Evolutionary conservation across 2,797 vertebrate genomes (phyloP).

Genomic region (Hypotaenidia okinawae): DNA sequence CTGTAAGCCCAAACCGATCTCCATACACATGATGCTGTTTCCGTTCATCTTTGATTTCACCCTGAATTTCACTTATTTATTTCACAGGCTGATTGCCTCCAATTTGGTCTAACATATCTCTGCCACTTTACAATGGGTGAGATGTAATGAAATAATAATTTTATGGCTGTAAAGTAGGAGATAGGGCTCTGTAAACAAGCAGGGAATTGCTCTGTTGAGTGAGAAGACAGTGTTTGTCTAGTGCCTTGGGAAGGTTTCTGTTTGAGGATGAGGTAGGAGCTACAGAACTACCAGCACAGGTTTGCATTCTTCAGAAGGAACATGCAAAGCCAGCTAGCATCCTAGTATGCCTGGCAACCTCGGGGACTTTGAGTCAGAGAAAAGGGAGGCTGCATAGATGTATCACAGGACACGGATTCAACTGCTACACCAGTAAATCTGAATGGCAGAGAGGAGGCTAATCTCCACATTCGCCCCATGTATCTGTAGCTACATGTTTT

Average conservation of each 20-base stretch:
- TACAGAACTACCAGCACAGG: neutral
- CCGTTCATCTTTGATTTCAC: neutral
- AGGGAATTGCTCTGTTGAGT: neutral
- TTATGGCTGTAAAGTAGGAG: neutral
- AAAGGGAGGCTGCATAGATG: neutral
- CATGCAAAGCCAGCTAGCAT: neutral
- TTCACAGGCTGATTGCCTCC: neutral
- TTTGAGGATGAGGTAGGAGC: neutral
- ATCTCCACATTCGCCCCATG: rapidly evolving
- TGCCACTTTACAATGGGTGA: rapidly evolving
- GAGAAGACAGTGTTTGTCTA: neutral
- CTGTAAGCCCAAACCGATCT: neutral
- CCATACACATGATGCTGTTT: rapidly evolving
- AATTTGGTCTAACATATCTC: neutral
- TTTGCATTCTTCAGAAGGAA: neutral
- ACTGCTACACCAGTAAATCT: rapidly evolving
- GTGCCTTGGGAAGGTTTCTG: rapidly evolving
- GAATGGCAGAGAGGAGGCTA: rapidly evolving
- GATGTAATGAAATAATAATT: rapidly evolving
- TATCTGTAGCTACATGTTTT: rapidly evolving
- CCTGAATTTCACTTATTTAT: neutral
- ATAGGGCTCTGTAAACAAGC: neutral
- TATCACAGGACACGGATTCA: rapidly evolving
- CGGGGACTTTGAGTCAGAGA: neutral
- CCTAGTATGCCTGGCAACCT: neutral